A percentile compares a stretch with the other conserved stretches of the same genome.
phyloP scores from a whole-genome alignment of 1,140 invertebrate genomes.

The Metopolophium dirhodum region DNA sequence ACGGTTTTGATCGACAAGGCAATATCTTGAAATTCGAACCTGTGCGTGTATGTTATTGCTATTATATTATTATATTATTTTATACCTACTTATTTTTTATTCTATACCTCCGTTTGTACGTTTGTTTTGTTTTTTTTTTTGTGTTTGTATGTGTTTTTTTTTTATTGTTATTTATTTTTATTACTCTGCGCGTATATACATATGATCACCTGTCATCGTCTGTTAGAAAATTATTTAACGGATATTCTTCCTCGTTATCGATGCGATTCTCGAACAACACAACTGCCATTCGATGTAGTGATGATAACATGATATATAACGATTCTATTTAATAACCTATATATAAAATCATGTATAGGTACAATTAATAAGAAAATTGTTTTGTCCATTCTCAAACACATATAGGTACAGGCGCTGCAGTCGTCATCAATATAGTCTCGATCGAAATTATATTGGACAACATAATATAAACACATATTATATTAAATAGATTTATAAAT shows the following conservation, averaged over 20 bases:
- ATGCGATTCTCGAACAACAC: no score
- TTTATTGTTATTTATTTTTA: conserved; percentile 41
- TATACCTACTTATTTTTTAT: conserved; percentile 9
- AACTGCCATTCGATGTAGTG: not conserved
- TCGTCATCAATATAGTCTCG: not conserved
- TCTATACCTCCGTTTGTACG: conserved; percentile 19
- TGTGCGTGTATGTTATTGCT: conserved; percentile 44
- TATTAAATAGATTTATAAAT: not conserved
- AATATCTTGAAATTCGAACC: conserved; percentile 52
- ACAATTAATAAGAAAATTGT: not conserved
- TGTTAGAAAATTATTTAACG: conserved; percentile 46
- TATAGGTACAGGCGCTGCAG: not conserved
- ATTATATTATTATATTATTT: not conserved
- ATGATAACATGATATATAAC: not conserved
- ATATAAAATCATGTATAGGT: not conserved
- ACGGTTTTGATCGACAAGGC: conserved; percentile 55
- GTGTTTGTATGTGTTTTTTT: not conserved
- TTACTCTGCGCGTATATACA: not conserved
- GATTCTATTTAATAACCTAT: not conserved
- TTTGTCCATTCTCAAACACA: not conserved
- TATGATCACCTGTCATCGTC: conserved; percentile 41
- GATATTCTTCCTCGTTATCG: conserved; percentile 27
- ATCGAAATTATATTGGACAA: not conserved
- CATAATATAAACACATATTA: not conserved
- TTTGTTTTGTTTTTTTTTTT: not conserved